These are phyloP conservation scores for Muscicapa comitata DNA, from an alignment of 2,797 vertebrate species.

Conservation along the genomic window DNA sequence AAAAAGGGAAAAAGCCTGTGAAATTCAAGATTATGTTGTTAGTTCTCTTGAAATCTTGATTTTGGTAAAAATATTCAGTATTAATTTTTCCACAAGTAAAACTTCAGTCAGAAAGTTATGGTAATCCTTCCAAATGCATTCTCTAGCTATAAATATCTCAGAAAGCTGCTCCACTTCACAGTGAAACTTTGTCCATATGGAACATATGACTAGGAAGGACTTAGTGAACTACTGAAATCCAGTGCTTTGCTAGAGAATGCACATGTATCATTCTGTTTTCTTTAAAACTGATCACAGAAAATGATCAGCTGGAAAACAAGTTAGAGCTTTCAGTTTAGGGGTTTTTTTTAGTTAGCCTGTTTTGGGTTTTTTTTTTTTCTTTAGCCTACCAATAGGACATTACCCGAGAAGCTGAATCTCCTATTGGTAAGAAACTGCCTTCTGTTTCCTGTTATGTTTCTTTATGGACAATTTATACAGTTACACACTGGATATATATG, in stretches of 20 bases:
- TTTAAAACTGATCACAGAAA: neutral
- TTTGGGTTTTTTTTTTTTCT: neutral
- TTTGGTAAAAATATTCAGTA: constrained; percentile 41
- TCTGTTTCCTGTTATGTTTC: neutral
- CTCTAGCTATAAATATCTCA: constrained; percentile 35
- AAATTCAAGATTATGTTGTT: constrained; percentile 27
- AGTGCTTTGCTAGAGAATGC: neutral
- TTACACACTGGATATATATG: neutral
- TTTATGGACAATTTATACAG: neutral
- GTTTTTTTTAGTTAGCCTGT: neutral
- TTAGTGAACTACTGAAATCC: constrained; percentile 42
- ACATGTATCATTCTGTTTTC: neutral
- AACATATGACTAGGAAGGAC: constrained; percentile 54
- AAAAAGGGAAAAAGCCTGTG: neutral
- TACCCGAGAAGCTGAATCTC: neutral
- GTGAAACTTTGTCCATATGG: constrained; percentile 51
- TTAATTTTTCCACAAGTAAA: constrained; percentile 49
- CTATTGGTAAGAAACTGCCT: neutral
- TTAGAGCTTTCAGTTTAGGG: neutral
- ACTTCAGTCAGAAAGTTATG: constrained; percentile 29
- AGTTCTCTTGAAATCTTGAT: neutral
- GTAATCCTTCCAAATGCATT: constrained; percentile 45
- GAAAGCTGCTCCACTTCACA: constrained; percentile 46
- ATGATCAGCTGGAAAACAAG: neutral
- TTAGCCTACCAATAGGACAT: neutral